Base-by-base conservation (phyloP, 2,113 vertebrate genomes). In the Eulemur rufifrons region DNA sequence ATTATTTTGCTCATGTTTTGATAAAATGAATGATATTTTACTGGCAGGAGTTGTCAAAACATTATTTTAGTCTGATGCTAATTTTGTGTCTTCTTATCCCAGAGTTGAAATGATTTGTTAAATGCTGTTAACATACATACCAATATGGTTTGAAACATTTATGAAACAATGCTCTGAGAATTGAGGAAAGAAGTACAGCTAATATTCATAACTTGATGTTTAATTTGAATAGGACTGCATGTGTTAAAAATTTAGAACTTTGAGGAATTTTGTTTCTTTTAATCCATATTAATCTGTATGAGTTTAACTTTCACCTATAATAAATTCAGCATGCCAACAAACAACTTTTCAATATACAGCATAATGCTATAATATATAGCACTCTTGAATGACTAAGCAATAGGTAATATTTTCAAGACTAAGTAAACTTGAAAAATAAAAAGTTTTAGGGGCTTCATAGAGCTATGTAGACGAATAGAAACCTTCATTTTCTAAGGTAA, bases 401-500 rank as follows among this genome's bases (percentile, higher is more conserved):
- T 27, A 50, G 14, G 27, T 89, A 42, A 77, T 64, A 56, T 50
- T 94, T 80, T 89, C 17, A 95, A 83, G 37, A 92, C 32, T 86
- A 77, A 95, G 17, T 74, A 5, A 83, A 93, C 3, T 74, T 73
- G 71, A 91, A 83, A 77, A 71, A 92, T 25, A 94, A 89, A 91
- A 64, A 8, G 10, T 47, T 63, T 92, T 63, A 95, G 20, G 12
- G 6, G 12, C 20, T 61, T 20, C 27, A 6, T 12, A 61, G 20
- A 81, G 29, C 20, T 50, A 20, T n/a, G 34, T 83, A 78, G 18
- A 71, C 74, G 27, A 89, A 74, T 92, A 50, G 37, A 63, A 3
- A 89, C 12, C 50, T 94, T 89, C 32, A 86, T 77, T 96, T 86
- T 78, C 45, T 86, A 86, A 91, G 6, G 12, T 81, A 64, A 68